Evolutionary conservation across 2,113 vertebrate species (phyloP), one percentile per base, ranked within the genome.

Genomic region (Cavia aperea): DNA sequence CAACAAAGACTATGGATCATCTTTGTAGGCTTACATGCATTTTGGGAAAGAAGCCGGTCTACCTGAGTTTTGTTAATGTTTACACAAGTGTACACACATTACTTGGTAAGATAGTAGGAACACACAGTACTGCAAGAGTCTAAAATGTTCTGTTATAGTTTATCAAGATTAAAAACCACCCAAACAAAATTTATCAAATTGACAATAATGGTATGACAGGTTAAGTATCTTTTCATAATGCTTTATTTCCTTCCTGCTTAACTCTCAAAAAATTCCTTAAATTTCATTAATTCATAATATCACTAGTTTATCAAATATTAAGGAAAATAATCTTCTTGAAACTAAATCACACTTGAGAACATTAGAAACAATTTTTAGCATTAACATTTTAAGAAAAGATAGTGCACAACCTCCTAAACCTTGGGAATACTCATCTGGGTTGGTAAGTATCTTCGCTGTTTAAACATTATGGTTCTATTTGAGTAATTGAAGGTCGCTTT

Each of bases 221-320:
- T 21, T n/a, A 88, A 86, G 90, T 73, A 66, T 31, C 33, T 89
- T 91, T 86, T 63, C 39, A 92, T 54, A 78, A 19, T 62, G 58
- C 88, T 72, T 83, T 16, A 65, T 63, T 16, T 90, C 54, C 82
- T 92, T 82, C 82, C 66, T 79, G 11, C 70, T 93, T 93, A 93
- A 65, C 7, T 87, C 60, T 93, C 43, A 86, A 93, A 94, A 4
- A 29, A 43, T 75, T 49, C 49, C 60, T 46, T 39, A 60, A 79
- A 68, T 54, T 85, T 88, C 26, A 82, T 19, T 92, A 63, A 87
- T 70, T 12, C 8, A 86, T 21, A 89, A 2, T 79, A 87, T 31
- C 73, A 93, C 62, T 90, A 86, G 94, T 29, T 88, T 90, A 66
- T 1, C 58, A 94, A 93, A 82, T 43, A 93, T 23, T 51, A 89